phyloP scores from a whole-genome alignment of 1,140 invertebrate genomes.

The Musca domestica region DNA sequence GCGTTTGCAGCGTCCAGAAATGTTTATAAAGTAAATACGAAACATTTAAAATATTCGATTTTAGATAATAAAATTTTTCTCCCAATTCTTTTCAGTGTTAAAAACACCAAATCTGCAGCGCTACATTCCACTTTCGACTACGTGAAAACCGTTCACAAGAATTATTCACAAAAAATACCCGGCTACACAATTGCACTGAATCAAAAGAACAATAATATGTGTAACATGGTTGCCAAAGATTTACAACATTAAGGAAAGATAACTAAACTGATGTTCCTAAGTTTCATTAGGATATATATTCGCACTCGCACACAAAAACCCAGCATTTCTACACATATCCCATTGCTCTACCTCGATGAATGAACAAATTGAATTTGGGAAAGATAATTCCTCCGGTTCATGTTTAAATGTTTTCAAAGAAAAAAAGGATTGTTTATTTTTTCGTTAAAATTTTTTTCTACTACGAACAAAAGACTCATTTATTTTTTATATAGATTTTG shows the following conservation, averaged over 20 bases:
- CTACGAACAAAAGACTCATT: too few species aligned
- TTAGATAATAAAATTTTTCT: not conserved
- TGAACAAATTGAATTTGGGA: too few species aligned
- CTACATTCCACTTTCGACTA: conserved; percentile 33
- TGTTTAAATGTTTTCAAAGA: not conserved
- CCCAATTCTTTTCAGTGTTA: conserved; percentile 28
- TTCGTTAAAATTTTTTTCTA: not conserved
- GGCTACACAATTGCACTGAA: conserved; percentile 75
- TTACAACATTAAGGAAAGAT: not conserved
- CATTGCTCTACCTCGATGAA: conserved; percentile 1
- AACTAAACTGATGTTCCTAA: conserved; percentile 9
- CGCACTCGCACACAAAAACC: too few species aligned
- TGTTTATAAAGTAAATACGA: conserved; percentile 61
- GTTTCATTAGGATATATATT: conserved; percentile 12
- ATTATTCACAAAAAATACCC: conserved; percentile 53
- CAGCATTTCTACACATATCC: too few species aligned
- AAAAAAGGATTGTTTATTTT: not conserved
- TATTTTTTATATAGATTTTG: too few species aligned
- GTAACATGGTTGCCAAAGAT: conserved; percentile 51
- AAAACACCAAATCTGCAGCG: conserved; percentile 34
- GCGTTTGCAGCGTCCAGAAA: conserved; percentile 72
- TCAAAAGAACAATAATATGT: conserved; percentile 79
- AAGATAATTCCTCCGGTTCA: not conserved
- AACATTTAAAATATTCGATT: not conserved
- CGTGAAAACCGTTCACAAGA: conserved; percentile 36